These are phyloP conservation scores for Pituophis catenifer DNA, from an alignment of 2,113 vertebrate species.

Conservation along the genomic window DNA sequence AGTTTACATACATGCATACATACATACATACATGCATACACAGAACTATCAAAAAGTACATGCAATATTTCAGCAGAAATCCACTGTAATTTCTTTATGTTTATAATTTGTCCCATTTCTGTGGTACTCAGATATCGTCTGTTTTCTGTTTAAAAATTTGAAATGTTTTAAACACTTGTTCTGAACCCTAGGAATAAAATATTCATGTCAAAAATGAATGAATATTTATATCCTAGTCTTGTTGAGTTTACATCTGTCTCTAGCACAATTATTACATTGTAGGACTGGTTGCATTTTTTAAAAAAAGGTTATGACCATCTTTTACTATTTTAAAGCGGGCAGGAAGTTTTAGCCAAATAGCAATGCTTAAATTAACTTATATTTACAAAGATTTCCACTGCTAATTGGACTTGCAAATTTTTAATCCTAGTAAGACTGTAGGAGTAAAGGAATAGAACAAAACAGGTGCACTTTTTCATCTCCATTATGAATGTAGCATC, in stretches of 20 bases:
- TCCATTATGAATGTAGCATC: background rate
- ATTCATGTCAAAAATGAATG: background rate
- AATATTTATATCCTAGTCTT: background rate
- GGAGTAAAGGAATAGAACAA: background rate
- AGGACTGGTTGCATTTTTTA: background rate
- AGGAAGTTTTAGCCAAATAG: background rate
- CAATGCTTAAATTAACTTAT: background rate
- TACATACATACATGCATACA: background rate
- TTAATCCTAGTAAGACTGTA: background rate
- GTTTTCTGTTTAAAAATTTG: background rate
- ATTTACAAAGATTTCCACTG: background rate
- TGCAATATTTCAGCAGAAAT: background rate
- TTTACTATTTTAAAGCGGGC: background rate
- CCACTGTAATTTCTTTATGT: constrained; percentile 21
- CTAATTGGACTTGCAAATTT: background rate
- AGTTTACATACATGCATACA: background rate
- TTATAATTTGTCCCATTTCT: constrained; percentile 25
- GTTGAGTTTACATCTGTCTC: background rate
- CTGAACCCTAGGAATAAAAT: background rate
- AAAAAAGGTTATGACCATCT: background rate
- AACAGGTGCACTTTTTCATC: background rate
- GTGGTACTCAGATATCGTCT: background rate
- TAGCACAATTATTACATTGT: background rate
- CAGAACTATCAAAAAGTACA: background rate
- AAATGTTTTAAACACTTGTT: background rate